Evolutionary conservation across 1,140 invertebrate species (phyloP), one percentile per base, ranked within the genome.

Genomic region (Philotrypesis tridentata): DNA sequence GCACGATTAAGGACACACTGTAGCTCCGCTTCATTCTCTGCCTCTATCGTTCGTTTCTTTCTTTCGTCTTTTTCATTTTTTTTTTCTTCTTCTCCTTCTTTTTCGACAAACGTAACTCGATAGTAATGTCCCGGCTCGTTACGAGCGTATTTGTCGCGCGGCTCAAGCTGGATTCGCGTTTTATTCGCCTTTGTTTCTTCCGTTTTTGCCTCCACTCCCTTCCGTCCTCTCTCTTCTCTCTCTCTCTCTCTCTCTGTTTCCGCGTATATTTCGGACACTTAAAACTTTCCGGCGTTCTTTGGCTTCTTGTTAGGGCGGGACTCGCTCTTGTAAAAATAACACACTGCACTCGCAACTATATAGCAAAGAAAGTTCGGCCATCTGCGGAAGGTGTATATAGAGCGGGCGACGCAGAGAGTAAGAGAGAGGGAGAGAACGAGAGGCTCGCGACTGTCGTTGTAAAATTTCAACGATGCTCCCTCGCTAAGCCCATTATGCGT

Each of bases 1-100:
- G 60, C 37, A 40, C 72, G 79, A 84, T 85, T 77, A 71, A 79
- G 70, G 70, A 31, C 23, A 65, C 61, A 48, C 55, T 76, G 33
- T 70, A 43, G 29, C 33, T 29, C 37, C 12, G 31, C 60, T 61
- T 65, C 25, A 60, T 23, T 29, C 48, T 55, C n/a, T 74, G 17
- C 21, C 43, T 55, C 48, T 65, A 29, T 65, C 23, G 61, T 65
- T 65, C 33, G 4, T 27, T 31, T 78, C 63, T 55, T 71, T 70
- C 14, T 60, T 65, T 33, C n/a, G n/a, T n/a, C n/a, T n/a, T n/a
- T n/a, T n/a, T n/a, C n/a, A n/a, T n/a, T n/a, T n/a, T n/a, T n/a
- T n/a, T n/a, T n/a, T n/a, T n/a, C n/a, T n/a, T n/a, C n/a, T n/a
- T n/a, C n/a, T n/a, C n/a, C n/a, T n/a, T n/a, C n/a, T 25, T 79